phyloP scores from a whole-genome alignment of 2,113 vertebrate genomes.

The Tauraco erythrolophus region DNA sequence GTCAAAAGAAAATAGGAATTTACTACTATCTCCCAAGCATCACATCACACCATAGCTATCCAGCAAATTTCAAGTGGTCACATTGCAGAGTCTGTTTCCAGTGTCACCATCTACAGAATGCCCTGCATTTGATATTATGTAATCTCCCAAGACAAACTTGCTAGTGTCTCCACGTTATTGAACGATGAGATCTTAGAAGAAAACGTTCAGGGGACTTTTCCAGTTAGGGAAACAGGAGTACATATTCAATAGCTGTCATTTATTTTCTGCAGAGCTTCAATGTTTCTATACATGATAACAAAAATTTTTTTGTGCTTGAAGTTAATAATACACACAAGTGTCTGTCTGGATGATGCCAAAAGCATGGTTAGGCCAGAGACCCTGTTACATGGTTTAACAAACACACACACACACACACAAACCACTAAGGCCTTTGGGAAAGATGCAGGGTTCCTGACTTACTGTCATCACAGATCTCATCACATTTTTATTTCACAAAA shows the following conservation, averaged over 20 bases:
- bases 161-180: background rate
- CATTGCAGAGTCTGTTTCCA: background rate
- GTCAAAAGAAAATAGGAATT: background rate
- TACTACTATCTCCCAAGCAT: background rate
- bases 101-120: background rate
- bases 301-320: background rate
- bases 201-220: background rate
- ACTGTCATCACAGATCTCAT: background rate
- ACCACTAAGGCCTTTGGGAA: background rate
- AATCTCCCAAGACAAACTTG: background rate
- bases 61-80: background rate
- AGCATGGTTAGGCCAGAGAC: background rate
- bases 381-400: background rate
- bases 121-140: background rate
- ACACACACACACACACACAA: background rate
- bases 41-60: background rate
- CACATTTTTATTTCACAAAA: background rate
- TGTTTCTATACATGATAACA: background rate
- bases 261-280: background rate
- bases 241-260: background rate
- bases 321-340: background rate
- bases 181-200: background rate
- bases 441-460: background rate
- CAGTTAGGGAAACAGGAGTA: background rate
- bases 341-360: background rate